Percentiles rank a stretch among this genome's conserved stretches.
These are phyloP conservation scores for Meloidogyne hapla DNA, from an alignment of 1,140 invertebrate genomes.

Conservation along the genomic window DNA sequence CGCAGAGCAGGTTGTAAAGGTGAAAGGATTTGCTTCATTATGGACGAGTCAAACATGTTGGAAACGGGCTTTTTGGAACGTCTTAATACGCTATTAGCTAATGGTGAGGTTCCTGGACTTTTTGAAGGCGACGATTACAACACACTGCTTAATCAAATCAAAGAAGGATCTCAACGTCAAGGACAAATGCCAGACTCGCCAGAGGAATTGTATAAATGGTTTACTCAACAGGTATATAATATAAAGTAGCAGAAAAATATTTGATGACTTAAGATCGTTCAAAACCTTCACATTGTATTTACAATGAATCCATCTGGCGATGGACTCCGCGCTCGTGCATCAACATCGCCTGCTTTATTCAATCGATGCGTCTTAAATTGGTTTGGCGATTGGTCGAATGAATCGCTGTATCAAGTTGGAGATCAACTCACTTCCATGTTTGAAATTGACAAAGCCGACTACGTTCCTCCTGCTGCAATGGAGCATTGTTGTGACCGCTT, in stretches of 20 bases:
- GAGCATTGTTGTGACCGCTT: slow-evolving; percentile 68
- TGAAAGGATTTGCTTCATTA: slow-evolving; percentile 97
- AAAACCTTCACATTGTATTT: slow-evolving; percentile 97
- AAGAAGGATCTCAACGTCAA: slow-evolving; percentile 94
- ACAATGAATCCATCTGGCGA: slow-evolving; percentile 99
- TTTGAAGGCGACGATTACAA: slow-evolving; percentile 84
- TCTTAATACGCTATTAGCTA: slow-evolving; percentile 97
- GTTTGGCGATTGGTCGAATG: slow-evolving; percentile 99
- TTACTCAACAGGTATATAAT: slow-evolving; percentile 75
- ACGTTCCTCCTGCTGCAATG: slow-evolving; percentile 55
- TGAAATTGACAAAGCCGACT: slow-evolving; percentile 68
- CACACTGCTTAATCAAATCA: slow-evolving; percentile 98
- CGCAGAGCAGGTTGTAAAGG: slow-evolving; percentile 91
- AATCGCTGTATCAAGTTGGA: slow-evolving; percentile 86
- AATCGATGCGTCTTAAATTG: slow-evolving; percentile 99
- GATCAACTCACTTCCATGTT: slow-evolving; percentile 70
- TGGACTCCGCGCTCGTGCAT: slow-evolving; percentile 92
- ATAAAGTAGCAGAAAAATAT: neutral
- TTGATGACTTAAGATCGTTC: slow-evolving; percentile 80
- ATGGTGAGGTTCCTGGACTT: slow-evolving; percentile 90
- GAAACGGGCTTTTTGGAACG: slow-evolving; percentile 97
- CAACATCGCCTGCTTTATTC: slow-evolving; percentile 96
- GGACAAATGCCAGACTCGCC: slow-evolving; percentile 96
- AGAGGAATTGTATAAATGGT: slow-evolving; percentile 98
- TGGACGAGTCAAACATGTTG: slow-evolving; percentile 97